Percentiles rank a stretch among this genome's conserved stretches.
Evolutionary conservation across 2,888 invertebrate species (phyloP).

Genomic region (Monopis laevigella): DNA sequence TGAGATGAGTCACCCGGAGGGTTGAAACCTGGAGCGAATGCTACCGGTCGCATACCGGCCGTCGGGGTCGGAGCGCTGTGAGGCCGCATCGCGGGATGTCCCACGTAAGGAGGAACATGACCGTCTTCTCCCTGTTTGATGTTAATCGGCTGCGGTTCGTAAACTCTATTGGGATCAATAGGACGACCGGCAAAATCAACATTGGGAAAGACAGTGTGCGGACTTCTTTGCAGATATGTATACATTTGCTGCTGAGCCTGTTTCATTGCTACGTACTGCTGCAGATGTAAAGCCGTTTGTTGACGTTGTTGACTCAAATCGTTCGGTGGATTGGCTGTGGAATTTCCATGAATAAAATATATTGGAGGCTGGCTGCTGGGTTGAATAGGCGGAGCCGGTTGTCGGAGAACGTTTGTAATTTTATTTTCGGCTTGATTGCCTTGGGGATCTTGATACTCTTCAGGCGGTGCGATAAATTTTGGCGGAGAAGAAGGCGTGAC

Average conservation of each 20-base stretch:
- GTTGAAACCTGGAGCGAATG: conserved; percentile 37
- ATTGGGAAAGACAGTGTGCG: conserved; percentile 53
- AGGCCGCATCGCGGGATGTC: conserved; percentile 43
- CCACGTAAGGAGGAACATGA: conserved; percentile 36
- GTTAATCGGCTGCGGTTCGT: too few species aligned
- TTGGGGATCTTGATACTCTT: conserved; percentile 58
- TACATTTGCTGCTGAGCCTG: conserved; percentile 64
- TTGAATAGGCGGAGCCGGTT: conserved; percentile 28
- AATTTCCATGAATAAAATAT: conserved; percentile 55
- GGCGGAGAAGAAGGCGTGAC: conserved; percentile 54
- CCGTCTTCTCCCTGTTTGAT: conserved; percentile 32
- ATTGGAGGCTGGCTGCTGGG: conserved; percentile 34
- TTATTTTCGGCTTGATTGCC: conserved; percentile 40
- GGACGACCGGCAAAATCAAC: conserved; percentile 33
- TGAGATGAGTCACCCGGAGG: conserved; percentile 41
- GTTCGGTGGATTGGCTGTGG: conserved; percentile 32
- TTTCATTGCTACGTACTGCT: conserved; percentile 64
- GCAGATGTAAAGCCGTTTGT: conserved; percentile 56
- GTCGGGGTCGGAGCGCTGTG: conserved; percentile 42
- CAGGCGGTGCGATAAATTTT: conserved; percentile 55
- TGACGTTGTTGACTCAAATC: conserved; percentile 55
- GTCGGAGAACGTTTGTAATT: conserved; percentile 29
- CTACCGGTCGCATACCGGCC: conserved; percentile 43
- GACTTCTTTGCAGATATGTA: conserved; percentile 46
- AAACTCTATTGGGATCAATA: conserved; percentile 32